Evolutionary conservation across 2,888 invertebrate species (phyloP), one percentile per base, ranked within the genome.

Genomic region (Cenopis cana): DNA sequence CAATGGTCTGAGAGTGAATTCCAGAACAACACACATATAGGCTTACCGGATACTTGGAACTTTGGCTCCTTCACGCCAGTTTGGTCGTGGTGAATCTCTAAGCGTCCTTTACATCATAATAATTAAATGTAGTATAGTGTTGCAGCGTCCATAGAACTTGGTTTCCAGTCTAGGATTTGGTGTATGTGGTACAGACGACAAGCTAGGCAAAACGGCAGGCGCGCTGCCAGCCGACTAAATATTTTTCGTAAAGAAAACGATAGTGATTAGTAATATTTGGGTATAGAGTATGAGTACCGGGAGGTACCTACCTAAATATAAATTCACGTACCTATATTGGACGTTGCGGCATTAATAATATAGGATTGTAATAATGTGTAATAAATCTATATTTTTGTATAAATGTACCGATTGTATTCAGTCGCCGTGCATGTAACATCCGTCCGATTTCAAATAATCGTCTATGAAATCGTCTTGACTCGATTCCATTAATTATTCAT

Each of bases 41-140:
- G 96, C 2, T 95, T 97, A 11, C 97, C 97, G 0, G 96, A 97
- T 77, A 85, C 94, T 59, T 98, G 96, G 94, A 91, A 94, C 60
- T 98, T 97, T 82, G 90, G 94, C 46, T 94, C 95, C 1, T 90
- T 95, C 57, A 84, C 86, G 70, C 95, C 95, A 18, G 83, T 86
- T 73, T 96, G 95, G 95, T 91, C 93, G 66, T 95, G 95, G 95
- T 89, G 91, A 90, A 89, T 86, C 83, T 87, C 72, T 72, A 68
- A 68, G 70, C 46, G 66, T 74, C 69, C 74, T 59, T 61, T 74
- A 24, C 61, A 64, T 76, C 78, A 79, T 81, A 81, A 78, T 79
- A 77, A 77, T 76, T 77, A 74, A 76, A 69, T 46, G 50, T 71
- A 67, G 54, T 54, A 52, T 66, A 50, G 64, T 64, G 20, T 11